Conservation (phyloP, 1,140 invertebrate genomes). For the Aphaenogaster ashmeadi region DNA sequence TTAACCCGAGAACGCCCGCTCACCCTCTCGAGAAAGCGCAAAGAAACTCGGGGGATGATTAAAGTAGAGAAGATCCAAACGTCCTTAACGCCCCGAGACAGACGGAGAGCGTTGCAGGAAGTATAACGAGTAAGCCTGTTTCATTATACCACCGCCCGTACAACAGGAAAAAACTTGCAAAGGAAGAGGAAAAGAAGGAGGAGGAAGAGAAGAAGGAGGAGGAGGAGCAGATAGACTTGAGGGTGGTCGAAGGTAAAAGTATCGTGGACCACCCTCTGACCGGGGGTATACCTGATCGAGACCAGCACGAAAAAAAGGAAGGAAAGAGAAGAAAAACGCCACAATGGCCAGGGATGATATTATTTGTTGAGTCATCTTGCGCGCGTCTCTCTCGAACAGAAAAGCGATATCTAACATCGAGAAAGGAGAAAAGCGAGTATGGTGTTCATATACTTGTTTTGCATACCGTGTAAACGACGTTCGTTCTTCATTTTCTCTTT, state of each 20-base stretch:
- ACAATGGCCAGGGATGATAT: constrained; percentile 57
- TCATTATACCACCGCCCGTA: constrained; percentile 23
- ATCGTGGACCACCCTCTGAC: constrained; percentile 5
- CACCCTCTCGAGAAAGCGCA: constrained; percentile 9
- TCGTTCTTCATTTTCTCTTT: neutral
- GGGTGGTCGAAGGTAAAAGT: constrained; percentile 39
- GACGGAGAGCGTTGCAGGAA: neutral
- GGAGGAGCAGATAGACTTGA: neutral
- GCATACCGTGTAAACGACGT: constrained; percentile 2
- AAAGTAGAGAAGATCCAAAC: constrained; percentile 40
- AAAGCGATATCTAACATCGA: neutral
- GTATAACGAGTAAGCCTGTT: constrained; percentile 54
- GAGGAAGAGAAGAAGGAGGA: neutral
- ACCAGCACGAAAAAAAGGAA: neutral
- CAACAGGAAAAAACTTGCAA: constrained; percentile 48
- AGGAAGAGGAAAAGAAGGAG: neutral
- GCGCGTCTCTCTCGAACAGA: neutral
- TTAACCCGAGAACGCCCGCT: constrained; percentile 30
- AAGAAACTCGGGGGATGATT: constrained; percentile 54
- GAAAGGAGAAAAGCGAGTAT: neutral
- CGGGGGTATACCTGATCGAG: constrained; percentile 32
- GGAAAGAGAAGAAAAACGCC: neutral
- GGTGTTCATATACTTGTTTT: constrained; percentile 40
- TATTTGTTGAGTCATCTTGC: constrained; percentile 56
- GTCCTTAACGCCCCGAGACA: constrained; percentile 35